Evolutionary conservation across 2,113 vertebrate genomes (phyloP).

Genomic region (Limanda limanda): DNA sequence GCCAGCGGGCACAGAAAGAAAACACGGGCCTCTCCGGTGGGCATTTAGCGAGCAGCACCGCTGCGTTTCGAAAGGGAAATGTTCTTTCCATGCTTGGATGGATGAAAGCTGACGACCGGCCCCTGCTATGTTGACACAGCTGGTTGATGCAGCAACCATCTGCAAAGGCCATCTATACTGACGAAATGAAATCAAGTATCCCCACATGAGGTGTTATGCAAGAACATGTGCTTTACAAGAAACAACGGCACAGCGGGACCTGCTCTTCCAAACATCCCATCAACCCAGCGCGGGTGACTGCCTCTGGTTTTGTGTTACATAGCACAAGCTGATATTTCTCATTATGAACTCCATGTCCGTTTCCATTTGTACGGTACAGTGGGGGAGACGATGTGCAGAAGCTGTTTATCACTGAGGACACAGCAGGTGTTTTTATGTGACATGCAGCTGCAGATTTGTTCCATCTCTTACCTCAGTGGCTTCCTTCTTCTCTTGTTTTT

Average conservation of each 20-base stretch:
- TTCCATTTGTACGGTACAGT: constrained; percentile 2
- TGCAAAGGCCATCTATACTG: constrained; percentile 43
- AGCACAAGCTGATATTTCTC: constrained; percentile 20
- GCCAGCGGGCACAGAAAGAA: constrained; percentile 51
- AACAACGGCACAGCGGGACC: constrained; percentile 6
- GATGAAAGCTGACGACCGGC: constrained; percentile 32
- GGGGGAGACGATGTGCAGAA: background rate
- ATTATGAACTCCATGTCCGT: background rate
- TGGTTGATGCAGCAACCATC: constrained; percentile 56
- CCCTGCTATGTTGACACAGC: constrained; percentile 80
- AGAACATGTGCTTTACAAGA: constrained; percentile 17
- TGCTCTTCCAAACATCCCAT: background rate
- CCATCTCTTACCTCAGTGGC: constrained; percentile 62
- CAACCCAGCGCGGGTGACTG: constrained; percentile 1
- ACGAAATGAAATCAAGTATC: constrained; percentile 44
- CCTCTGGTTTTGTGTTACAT: constrained; percentile 18
- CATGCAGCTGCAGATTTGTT: background rate
- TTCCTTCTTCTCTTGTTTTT: constrained; percentile 26
- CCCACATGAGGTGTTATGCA: constrained; percentile 14
- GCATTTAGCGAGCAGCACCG: constrained; percentile 18
- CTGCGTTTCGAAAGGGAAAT: constrained; percentile 61
- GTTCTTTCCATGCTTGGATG: constrained; percentile 61
- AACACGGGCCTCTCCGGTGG: constrained; percentile 55
- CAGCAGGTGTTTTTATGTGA: background rate
- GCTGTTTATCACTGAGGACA: background rate